Base-by-base conservation (phyloP, 2,797 vertebrate species). In the Ceryle rudis region DNA sequence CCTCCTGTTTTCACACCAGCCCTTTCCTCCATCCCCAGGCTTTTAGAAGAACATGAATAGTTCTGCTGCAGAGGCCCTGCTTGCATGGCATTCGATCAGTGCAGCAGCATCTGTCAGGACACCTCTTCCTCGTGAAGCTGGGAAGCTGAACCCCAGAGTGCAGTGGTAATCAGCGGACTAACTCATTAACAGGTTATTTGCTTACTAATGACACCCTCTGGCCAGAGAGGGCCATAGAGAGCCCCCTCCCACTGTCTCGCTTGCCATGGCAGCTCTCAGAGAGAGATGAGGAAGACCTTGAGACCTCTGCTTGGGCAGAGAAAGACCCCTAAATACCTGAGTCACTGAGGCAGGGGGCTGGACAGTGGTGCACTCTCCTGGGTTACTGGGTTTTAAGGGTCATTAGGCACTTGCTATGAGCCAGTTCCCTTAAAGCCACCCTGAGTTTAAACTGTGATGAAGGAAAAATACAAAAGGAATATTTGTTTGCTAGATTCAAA, bases 41-140 rank as follows among this genome's bases (percentile, higher is more conserved):
- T 74, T 31, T 61, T 17, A 13, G 26, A 46, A 37, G 22, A 44
- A 14, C 19, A 20, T 0, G 1, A 67, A 39, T 23, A 44, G 39
- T 89, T 46, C 57, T 80, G 37, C 69, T 60, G 16, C 31, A 71
- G 37, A 44, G 7, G 55, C 4, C 42, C 26, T 47, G 29, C 31
- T 47, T 19, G 5, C 6, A 1, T 21, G 11, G 9, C 5, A 1
- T 49, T 42, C 39, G 33, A 15, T 10, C 33, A 54, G 9, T 5
- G 3, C 41, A 54, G 29, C 22, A 39, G 3, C 47, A 33, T 25
- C 54, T 13, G 1, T 14, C 46, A 47, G 71, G 41, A 70, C 41
- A 51, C 1, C 41, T 6, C 25, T 35, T 44, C 33, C 37, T 13
- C 0, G 0, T 20, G 33, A 23, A 28, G 28, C 60, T 77, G 37